Base-by-base conservation (phyloP, 1,140 invertebrate species). In the Danaus melanippus region DNA sequence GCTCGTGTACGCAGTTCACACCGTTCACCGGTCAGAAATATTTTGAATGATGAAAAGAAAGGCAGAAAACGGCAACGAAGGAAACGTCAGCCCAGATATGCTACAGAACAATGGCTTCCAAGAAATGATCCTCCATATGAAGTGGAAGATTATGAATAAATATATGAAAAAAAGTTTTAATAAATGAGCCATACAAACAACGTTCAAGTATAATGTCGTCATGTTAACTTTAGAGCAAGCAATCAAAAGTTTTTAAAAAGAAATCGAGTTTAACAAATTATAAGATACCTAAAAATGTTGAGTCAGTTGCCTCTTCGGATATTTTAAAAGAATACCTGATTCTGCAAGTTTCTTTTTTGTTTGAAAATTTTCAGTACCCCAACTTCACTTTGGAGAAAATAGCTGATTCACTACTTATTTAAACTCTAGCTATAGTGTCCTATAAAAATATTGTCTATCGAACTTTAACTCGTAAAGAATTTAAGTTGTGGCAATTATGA, bases 261-360 rank as follows among this genome's bases (percentile, higher is more conserved):
- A 52, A 56, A 44, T 21, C 42, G 58, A 56, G 49, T 60, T 56
- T 58, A 43, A 56, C 58, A 56, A 60, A 60, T 60, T 55, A 55
- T 49, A 46, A 12, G 46, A 39, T 21, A 55, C 49, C 50, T 55
- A 48, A 46, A 60, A 56, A 60, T 60, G 49, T 56, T 55, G 58
- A 60, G 58, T 60, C 53, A 60, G 47, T 42, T 17, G 21, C 47
- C 58, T 32, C 45, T 50, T 56, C 47, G 43, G 58, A 56, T 57
- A 56, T 56, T 60, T 60, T 60, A 50, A 54, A 55, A 60, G 53
- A 41, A 55, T 56, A 60, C 49, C 58, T 56, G 58, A 60, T 56
- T 49, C 41, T 52, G 58, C 58, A 43, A 56, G 42, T 56, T 52
- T 56, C 58, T 60, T 56, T 60, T 56, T 51, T 50, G 53, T 56